Base-by-base conservation (phyloP, 2,888 invertebrate species). In the Phortica magna region DNA sequence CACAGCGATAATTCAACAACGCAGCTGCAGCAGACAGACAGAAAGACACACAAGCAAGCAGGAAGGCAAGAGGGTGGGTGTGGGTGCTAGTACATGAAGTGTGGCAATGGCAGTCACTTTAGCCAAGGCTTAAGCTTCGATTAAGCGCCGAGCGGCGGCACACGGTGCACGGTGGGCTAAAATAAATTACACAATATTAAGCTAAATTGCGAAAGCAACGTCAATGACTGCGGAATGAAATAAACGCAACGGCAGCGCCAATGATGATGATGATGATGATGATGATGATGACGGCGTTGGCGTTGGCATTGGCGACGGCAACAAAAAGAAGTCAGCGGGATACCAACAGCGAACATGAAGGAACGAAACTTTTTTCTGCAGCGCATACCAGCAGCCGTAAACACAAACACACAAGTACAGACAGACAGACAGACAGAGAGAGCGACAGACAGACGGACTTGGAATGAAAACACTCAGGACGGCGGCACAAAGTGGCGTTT, bases 151-250 rank as follows among this genome's bases (percentile, higher is more conserved):
- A n/a, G 42, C n/a, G 14, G 19, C 48, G 22, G 61, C 61, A 6
- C 22, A 61, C 19, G 19, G 14, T 48, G 31, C 7, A 39, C 65
- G 14, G 41, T 65, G 65, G 85, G 82, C 89, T 88, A 85, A 87
- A 88, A 89, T 88, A 90, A 90, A 90, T 89, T 88, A 85, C 86
- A 85, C 79, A 80, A 84, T 84, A 90, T 90, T 88, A 86, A 79
- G 80, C 83, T 84, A 86, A 89, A 85, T 82, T 82, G 74, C 76
- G 77, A 75, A 80, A 76, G 61, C 76, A 76, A 76, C 71, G 78
- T 76, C 76, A 78, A 78, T 78, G 74, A 78, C 74, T 80, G 17
- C 48, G 67, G 17, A 74, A 61, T 57, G 73, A 61, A 61, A 55
- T 22, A 71, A 42, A 10, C 48, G 41, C 65, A 65, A 75, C 31